Base-by-base conservation (phyloP, 2,888 invertebrate genomes). In the Nezara viridula region DNA sequence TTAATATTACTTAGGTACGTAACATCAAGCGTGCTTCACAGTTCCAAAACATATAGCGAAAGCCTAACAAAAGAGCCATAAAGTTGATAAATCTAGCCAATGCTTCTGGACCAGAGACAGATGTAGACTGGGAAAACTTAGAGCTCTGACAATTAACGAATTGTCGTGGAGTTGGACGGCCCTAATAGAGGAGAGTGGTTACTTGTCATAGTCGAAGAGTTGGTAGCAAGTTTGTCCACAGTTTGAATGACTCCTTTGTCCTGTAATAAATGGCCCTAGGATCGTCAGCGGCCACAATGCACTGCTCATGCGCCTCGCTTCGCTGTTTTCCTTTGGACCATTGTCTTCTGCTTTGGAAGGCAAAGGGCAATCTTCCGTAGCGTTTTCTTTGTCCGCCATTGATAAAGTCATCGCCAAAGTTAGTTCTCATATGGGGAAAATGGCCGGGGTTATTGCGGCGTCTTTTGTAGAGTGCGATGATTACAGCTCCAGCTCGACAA, bases 241-340 rank as follows among this genome's bases (percentile, higher is more conserved):
- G 37, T 55, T 86, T 86, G 86, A 86, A 52, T 86, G 86, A 86
- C 52, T 86, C 86, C 86, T 86, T 86, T 86, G 60, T 86, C 86
- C 40, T 21, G 55, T 86, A 55, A 86, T 86, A 86, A 86, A 86
- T 86, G 86, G 55, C n/a, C 32, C 37, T 55, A 40, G 55, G 86
- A 86, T 81, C 81, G 40, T n/a, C 24, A 40, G n/a, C 21, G 40
- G 44, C 81, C 81, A 81, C 40, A 81, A 47, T 81, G 81, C 81
- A 47, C 81, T 47, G n/a, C 81, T 81, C 44, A 81, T 81, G 81
- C 81, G 81, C 81, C n/a, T 10, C 81, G n/a, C 44, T 44, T 4
- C 24, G 81, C 81, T 81, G 81, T 81, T 81, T 81, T 81, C 81
- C 40, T 81, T 81, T n/a, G 24, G n/a, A 10, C 81, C 81, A 81